Conservation (phyloP, 2,888 invertebrate genomes). For the Drosophila nigricruria region DNA sequence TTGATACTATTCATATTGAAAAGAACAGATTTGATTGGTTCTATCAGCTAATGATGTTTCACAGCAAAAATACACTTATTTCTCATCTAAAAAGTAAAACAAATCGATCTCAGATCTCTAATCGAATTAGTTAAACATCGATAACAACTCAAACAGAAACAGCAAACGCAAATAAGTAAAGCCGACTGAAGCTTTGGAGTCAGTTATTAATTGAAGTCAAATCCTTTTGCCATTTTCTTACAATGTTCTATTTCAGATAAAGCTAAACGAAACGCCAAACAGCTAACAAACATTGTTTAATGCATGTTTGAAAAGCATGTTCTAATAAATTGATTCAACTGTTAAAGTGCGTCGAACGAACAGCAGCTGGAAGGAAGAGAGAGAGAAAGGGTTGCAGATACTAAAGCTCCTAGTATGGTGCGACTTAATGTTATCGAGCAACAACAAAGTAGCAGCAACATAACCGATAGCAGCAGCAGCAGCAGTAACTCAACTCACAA, state of each 20-base stretch:
- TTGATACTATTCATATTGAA: too few species aligned
- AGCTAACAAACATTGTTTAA: conserved; percentile 5
- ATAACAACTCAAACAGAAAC: not conserved
- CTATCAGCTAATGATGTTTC: not conserved
- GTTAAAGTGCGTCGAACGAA: conserved; percentile 4
- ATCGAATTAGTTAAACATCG: not conserved
- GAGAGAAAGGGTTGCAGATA: conserved; percentile 15
- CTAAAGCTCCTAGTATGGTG: conserved; percentile 80
- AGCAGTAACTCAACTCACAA: conserved; percentile 25
- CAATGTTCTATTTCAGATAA: conserved; percentile 46
- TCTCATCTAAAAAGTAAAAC: not conserved
- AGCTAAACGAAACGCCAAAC: not conserved
- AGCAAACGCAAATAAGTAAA: conserved; percentile 36
- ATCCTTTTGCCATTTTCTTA: conserved; percentile 33
- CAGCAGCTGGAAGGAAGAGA: conserved; percentile 9
- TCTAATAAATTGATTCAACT: conserved; percentile 20
- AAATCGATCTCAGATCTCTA: too few species aligned
- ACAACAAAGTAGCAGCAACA: conserved; percentile 73
- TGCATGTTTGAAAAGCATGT: conserved; percentile 31
- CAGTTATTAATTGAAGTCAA: conserved; percentile 60
- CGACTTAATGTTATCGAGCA: conserved; percentile 83
- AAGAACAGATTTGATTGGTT: too few species aligned
- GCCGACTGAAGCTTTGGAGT: conserved; percentile 4
- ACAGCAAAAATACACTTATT: not conserved
- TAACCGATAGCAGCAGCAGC: conserved; percentile 51